phyloP scores from a whole-genome alignment of 1,140 invertebrate species.

The Aphis craccivora region DNA sequence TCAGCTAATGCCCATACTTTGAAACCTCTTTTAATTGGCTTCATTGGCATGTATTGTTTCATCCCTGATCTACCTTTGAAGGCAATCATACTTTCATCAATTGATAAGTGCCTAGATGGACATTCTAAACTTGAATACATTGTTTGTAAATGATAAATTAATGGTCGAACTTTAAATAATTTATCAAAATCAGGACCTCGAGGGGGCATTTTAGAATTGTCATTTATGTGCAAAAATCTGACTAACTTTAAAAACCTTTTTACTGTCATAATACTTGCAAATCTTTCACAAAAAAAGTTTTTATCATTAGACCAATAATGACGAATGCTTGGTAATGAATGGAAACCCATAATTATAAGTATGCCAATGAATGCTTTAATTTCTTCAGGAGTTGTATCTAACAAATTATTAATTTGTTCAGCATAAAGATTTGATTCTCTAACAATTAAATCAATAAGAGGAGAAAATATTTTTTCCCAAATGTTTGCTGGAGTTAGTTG shows the following conservation, averaged over 20 bases:
- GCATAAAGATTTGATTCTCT: not conserved
- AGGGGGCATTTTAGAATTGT: not conserved
- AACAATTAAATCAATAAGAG: too few relatives aligned
- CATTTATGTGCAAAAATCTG: not conserved
- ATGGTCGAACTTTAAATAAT: not conserved
- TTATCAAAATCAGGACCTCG: not conserved
- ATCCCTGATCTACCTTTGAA: slow-evolving; percentile 62
- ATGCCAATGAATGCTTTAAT: not conserved
- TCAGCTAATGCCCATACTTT: not conserved
- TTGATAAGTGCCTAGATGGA: slow-evolving; percentile 51
- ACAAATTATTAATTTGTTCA: not conserved
- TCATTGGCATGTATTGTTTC: slow-evolving; percentile 63
- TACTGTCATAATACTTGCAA: not conserved
- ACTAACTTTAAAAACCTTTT: not conserved
- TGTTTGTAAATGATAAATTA: not conserved
- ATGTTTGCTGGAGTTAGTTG: not conserved
- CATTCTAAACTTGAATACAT: not conserved
- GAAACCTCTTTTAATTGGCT: slow-evolving; percentile 61
- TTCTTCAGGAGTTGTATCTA: not conserved
- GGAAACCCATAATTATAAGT: not conserved
- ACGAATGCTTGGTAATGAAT: not conserved
- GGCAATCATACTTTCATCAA: slow-evolving; percentile 61
- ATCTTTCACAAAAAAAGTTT: not conserved
- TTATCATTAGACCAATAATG: not conserved
- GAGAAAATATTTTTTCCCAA: too few relatives aligned